These are phyloP conservation scores for Lipotes vexillifer DNA, from an alignment of 2,113 vertebrate species.

Conservation along the genomic window DNA sequence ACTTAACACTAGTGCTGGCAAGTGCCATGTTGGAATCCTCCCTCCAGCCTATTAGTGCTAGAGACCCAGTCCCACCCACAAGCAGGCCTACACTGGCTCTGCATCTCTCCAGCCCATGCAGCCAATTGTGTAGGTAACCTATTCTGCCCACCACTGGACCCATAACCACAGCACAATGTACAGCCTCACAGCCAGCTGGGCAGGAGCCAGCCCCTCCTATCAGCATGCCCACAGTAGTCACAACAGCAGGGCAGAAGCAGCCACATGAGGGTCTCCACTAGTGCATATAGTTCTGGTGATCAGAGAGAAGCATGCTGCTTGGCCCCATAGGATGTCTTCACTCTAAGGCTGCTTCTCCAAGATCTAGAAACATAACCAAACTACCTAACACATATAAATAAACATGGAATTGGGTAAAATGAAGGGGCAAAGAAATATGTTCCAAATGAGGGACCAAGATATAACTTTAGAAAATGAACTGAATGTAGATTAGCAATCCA, in stretches of 20 bases:
- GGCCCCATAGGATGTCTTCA: background rate
- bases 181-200: background rate
- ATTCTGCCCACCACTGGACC: background rate
- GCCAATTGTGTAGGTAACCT: background rate
- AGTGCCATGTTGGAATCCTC: background rate
- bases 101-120: background rate
- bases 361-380: background rate
- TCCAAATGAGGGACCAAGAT: background rate
- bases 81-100: background rate
- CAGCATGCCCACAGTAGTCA: background rate
- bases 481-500: background rate
- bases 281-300: background rate
- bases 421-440: background rate
- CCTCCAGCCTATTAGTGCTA: background rate
- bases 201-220: background rate
- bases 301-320: background rate
- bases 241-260: background rate
- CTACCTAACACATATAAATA: background rate
- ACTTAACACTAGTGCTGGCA: background rate
- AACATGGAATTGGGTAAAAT: background rate
- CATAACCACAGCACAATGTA: background rate
- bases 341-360: background rate
- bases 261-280: background rate
- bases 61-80: background rate
- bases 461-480: background rate